phyloP scores from a whole-genome alignment of 2,888 invertebrate species.

The Dasypogon diadema region DNA sequence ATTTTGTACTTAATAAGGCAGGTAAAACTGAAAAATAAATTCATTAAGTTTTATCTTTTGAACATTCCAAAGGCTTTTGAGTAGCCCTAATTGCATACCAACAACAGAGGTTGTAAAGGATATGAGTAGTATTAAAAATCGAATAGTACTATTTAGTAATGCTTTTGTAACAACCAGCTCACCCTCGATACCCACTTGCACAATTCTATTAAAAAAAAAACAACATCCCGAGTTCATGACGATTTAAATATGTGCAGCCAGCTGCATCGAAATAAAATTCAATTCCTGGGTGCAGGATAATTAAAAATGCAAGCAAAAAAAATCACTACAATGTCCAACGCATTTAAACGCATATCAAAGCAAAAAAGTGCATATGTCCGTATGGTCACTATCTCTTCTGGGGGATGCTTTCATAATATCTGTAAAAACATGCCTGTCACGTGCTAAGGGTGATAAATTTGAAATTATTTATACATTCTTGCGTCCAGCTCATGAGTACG shows the following conservation, averaged over 20 bases:
- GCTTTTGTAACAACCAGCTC: too few relatives aligned
- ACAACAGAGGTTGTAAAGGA: too few relatives aligned
- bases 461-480: conserved; percentile 2
- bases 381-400: neutral
- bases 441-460: conserved; percentile 16
- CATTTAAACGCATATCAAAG: neutral
- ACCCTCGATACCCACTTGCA: too few relatives aligned
- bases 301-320: conserved; percentile 6
- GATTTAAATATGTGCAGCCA: conserved; percentile 5
- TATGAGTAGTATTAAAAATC: too few relatives aligned
- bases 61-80: too few relatives aligned
- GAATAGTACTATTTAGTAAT: too few relatives aligned
- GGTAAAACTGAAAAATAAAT: too few relatives aligned
- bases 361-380: neutral
- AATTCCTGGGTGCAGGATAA: neutral
- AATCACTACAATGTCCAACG: neutral
- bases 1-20: too few relatives aligned
- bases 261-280: conserved; percentile 1
- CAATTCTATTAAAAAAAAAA: neutral
- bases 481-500: neutral
- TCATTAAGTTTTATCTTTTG: too few relatives aligned
- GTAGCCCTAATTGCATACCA: too few relatives aligned
- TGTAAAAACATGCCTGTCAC: conserved; percentile 13
- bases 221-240: neutral
- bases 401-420: neutral